phyloP scores from a whole-genome alignment of 2,888 invertebrate species.

The Synergus itoensis region DNA sequence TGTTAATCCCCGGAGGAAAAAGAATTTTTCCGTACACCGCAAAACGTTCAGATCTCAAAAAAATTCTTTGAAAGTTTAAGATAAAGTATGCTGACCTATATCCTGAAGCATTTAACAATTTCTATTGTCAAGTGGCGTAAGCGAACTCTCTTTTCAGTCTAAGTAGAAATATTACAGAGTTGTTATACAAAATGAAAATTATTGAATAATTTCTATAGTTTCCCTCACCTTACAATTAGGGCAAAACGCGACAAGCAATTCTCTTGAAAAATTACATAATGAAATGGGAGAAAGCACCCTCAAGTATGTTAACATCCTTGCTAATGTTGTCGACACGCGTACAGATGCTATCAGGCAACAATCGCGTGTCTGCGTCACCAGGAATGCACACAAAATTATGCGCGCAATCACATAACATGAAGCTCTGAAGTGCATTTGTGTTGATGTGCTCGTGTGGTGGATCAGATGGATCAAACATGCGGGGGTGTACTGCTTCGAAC shows the following conservation, averaged over 20 bases:
- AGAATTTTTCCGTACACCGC: background rate
- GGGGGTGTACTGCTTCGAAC: slow-evolving; percentile 26
- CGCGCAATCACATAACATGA: slow-evolving; percentile 22
- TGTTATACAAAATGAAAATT: too few relatives aligned
- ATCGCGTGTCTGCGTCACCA: slow-evolving; percentile 24
- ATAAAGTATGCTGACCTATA: background rate
- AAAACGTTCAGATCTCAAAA: background rate
- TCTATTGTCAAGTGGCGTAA: too few relatives aligned
- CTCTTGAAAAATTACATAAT: background rate
- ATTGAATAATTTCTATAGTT: too few relatives aligned
- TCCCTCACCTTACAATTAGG: background rate
- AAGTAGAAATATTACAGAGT: too few relatives aligned
- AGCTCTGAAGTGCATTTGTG: slow-evolving; percentile 5
- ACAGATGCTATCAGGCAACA: slow-evolving; percentile 16
- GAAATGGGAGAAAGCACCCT: background rate
- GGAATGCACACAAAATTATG: slow-evolving; percentile 35
- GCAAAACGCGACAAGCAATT: background rate
- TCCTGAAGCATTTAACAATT: too few relatives aligned
- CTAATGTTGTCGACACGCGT: slow-evolving; percentile 23
- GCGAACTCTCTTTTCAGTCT: too few relatives aligned
- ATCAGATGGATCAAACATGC: slow-evolving; percentile 39
- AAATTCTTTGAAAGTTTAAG: background rate
- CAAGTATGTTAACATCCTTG: slow-evolving; percentile 29
- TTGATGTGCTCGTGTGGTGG: slow-evolving; percentile 26
- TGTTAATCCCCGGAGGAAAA: background rate